Conservation (phyloP, 2,797 vertebrate species). For the Benthosema pterotum region DNA sequence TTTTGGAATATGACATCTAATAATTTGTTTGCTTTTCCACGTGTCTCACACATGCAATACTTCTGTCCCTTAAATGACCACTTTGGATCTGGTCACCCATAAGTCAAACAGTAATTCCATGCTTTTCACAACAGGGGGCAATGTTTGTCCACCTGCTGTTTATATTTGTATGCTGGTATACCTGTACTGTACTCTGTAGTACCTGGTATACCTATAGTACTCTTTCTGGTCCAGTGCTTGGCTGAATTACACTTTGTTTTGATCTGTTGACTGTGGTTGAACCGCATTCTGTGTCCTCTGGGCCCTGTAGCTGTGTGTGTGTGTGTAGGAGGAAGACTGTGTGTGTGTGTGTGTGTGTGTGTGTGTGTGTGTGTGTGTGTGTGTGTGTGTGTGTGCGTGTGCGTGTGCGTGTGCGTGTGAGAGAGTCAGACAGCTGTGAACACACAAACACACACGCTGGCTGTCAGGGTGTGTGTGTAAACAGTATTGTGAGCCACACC, state of each 20-base stretch:
- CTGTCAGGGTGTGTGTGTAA: neutral
- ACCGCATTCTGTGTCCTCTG: neutral
- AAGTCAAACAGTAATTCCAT: conserved; percentile 10
- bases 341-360: neutral
- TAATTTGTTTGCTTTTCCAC: too few relatives aligned
- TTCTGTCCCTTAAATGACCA: too few relatives aligned
- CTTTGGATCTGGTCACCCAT: too few relatives aligned
- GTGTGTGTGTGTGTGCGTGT: neutral
- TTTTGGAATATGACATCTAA: too few relatives aligned
- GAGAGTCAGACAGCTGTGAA: neutral
- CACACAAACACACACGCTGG: too few relatives aligned
- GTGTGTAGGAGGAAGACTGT: neutral
- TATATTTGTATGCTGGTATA: neutral
- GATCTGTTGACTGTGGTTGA: neutral
- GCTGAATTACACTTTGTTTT: neutral
- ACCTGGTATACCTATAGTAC: neutral
- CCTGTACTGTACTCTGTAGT: neutral
- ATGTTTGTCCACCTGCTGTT: neutral
- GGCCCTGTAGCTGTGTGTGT: neutral
- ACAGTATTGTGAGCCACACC: neutral
- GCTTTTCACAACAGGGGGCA: conserved; percentile 19
- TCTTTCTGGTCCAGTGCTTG: neutral
- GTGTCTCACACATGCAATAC: too few relatives aligned
- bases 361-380: neutral
- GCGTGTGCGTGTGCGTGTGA: neutral